Percentiles rank a stretch among this genome's conserved stretches.
Evolutionary conservation across 2,797 vertebrate genomes (phyloP).

Genomic region (Anguilla anguilla): DNA sequence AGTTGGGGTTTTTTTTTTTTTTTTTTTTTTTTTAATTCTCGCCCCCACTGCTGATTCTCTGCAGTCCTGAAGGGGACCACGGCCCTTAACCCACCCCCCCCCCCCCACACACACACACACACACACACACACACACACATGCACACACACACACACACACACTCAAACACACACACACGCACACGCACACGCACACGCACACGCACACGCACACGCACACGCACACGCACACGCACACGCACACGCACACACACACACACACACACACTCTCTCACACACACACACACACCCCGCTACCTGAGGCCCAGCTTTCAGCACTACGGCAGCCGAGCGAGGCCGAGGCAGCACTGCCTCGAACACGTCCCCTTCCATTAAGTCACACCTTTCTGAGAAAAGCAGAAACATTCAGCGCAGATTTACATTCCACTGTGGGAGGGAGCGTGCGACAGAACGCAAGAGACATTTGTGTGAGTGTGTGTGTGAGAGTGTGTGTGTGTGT

Average conservation of each 20-base stretch:
- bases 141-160: conserved; percentile 19
- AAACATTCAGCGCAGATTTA: conserved; percentile 67
- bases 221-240: conserved; percentile 37
- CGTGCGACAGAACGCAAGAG: background rate
- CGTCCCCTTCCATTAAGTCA: background rate
- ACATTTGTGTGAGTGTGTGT: background rate
- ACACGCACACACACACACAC: conserved; percentile 18
- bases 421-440: background rate
- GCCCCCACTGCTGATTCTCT: conserved; percentile 62
- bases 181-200: conserved; percentile 18
- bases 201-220: conserved; percentile 16
- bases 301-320: conserved; percentile 44
- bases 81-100: conserved; percentile 72
- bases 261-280: conserved; percentile 1
- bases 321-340: conserved; percentile 1
- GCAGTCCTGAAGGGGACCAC: conserved; percentile 73
- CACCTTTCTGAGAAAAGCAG: conserved; percentile 35
- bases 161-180: conserved; percentile 24
- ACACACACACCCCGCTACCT: conserved; percentile 45
- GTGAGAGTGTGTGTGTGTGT: background rate
- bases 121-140: background rate
- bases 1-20: conserved; percentile 64
- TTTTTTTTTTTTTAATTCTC: conserved; percentile 51
- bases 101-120: conserved; percentile 51
- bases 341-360: background rate